A percentile compares a stretch with the other conserved stretches of the same genome.
phyloP scores from a whole-genome alignment of 2,797 vertebrate genomes.

The Esox masquinongy region DNA sequence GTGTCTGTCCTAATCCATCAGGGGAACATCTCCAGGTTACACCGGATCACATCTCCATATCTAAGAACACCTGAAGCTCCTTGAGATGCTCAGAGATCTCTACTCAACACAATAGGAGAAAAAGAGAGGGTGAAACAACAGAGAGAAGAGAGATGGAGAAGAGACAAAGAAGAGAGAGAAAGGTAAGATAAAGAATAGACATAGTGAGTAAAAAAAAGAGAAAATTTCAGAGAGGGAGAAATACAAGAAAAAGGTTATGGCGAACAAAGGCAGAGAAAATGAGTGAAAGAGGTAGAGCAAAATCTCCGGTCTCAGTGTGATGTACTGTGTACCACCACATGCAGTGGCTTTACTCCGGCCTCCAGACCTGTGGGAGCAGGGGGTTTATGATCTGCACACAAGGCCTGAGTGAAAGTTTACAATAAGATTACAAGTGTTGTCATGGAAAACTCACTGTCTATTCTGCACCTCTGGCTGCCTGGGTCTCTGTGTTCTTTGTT shows the following conservation, averaged over 20 bases:
- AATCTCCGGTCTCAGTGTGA: slow-evolving; percentile 7
- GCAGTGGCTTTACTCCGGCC: slow-evolving; percentile 56
- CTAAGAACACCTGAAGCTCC: neutral
- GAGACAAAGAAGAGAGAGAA: neutral
- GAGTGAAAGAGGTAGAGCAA: slow-evolving; percentile 35
- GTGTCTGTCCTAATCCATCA: no score
- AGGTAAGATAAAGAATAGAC: neutral
- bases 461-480: neutral
- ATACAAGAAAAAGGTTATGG: slow-evolving; percentile 14
- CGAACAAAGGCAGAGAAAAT: slow-evolving; percentile 5
- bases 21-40: neutral
- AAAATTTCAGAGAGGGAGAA: slow-evolving; percentile 2
- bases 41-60: neutral
- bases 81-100: neutral
- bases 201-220: slow-evolving; percentile 4
- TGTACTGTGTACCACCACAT: slow-evolving; percentile 38
- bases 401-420: slow-evolving; percentile 37
- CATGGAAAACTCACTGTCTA: neutral
- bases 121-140: neutral
- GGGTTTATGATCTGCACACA: slow-evolving; percentile 51
- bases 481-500: slow-evolving; percentile 4
- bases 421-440: slow-evolving; percentile 32
- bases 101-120: neutral
- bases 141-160: neutral
- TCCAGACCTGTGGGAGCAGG: slow-evolving; percentile 40